Evolutionary conservation across 1,140 invertebrate species (phyloP), one percentile per base, ranked within the genome.

Genomic region (Aradophagus sp.): DNA sequence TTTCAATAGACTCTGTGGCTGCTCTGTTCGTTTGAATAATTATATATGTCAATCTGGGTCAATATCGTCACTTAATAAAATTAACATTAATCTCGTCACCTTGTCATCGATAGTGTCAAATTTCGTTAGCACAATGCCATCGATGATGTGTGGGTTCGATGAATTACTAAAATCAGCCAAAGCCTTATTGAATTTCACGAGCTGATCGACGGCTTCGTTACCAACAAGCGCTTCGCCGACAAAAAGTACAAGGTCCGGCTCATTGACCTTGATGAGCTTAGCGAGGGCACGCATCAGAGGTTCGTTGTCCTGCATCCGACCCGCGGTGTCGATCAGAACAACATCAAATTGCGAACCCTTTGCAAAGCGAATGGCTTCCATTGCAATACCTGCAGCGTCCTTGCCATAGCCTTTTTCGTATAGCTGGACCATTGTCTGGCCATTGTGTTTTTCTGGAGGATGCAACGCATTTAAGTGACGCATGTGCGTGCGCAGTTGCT

Each of bases 21-120:
- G n/a, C n/a, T n/a, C n/a, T n/a, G n/a, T n/a, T n/a, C n/a, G n/a
- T n/a, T n/a, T n/a, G n/a, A n/a, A n/a, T n/a, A n/a, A n/a, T n/a
- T n/a, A n/a, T n/a, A n/a, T n/a, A n/a, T n/a, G n/a, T n/a, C n/a
- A n/a, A n/a, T n/a, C n/a, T n/a, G n/a, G n/a, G n/a, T n/a, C n/a
- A n/a, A n/a, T n/a, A n/a, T n/a, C n/a, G n/a, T n/a, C n/a, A n/a
- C n/a, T n/a, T n/a, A n/a, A n/a, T n/a, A n/a, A n/a, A n/a, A n/a
- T n/a, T n/a, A n/a, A n/a, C n/a, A n/a, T n/a, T n/a, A n/a, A n/a
- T n/a, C n/a, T n/a, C n/a, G n/a, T 27, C 82, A 95, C 94, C 89
- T 99, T 99, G 83, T 99, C 97, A 87, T 99, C 98, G 78, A 99
- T 99, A 1, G 97, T 99, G 83, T 99, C 97, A 86, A 99, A 99